Conservation (phyloP, 1,140 invertebrate species). For the Vollenhovia emeryi region DNA sequence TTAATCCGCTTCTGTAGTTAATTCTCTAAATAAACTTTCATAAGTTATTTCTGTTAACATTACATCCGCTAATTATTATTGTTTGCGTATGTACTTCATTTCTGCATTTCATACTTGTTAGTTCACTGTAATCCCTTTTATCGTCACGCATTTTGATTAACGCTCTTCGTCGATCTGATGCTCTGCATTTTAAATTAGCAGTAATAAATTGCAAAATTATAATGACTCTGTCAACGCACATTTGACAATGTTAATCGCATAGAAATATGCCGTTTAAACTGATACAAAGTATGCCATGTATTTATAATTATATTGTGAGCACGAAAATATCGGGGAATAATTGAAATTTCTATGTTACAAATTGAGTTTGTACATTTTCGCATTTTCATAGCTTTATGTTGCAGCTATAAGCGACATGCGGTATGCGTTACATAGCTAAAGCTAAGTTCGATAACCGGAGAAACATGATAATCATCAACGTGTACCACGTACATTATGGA, state of each 20-base stretch:
- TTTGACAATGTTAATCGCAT: conserved; percentile 20
- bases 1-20: not conserved
- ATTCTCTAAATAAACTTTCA: not conserved
- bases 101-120: conserved; percentile 6
- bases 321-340: not conserved
- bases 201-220: conserved; percentile 5
- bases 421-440: not conserved
- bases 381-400: conserved; percentile 13
- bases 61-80: not conserved
- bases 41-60: not conserved
- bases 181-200: not conserved
- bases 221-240: conserved; percentile 7
- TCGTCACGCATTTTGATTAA: conserved; percentile 1
- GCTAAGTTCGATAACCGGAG: conserved; percentile 46
- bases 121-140: not conserved
- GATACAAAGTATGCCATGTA: not conserved
- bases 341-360: conserved; percentile 23
- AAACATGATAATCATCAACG: conserved; percentile 39
- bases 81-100: not conserved
- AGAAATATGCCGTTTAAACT: not conserved
- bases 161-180: not conserved
- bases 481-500: not conserved
- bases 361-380: conserved; percentile 32
- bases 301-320: not conserved
- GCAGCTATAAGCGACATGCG: not conserved